Evolutionary conservation across 2,888 invertebrate genomes (phyloP).

Genomic region (Hesperia comma): DNA sequence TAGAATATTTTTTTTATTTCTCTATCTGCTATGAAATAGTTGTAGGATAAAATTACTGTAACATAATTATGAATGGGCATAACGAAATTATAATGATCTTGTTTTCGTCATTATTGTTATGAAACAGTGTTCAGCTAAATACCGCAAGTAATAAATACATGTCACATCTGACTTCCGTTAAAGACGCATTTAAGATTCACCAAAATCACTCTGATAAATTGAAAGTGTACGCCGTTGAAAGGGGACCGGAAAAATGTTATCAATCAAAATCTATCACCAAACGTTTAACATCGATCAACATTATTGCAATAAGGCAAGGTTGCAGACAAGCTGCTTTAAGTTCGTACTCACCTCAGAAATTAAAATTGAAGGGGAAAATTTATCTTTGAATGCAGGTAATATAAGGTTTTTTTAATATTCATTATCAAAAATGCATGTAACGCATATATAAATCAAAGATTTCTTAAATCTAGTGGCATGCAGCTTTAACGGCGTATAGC

Average conservation of each 20-base stretch:
- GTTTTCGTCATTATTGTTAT: too few relatives aligned
- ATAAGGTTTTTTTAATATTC: background rate
- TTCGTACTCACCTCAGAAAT: slow-evolving; percentile 7
- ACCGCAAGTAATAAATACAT: slow-evolving; percentile 16
- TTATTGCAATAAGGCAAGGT: slow-evolving; percentile 49
- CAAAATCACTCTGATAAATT: slow-evolving; percentile 41
- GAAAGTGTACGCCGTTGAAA: slow-evolving; percentile 40
- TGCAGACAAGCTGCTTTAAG: slow-evolving; percentile 38
- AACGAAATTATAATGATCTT: too few relatives aligned
- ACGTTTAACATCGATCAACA: slow-evolving; percentile 61
- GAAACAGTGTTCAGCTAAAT: background rate
- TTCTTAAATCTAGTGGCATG: too few relatives aligned
- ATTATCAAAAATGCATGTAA: too few relatives aligned
- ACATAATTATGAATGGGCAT: too few relatives aligned
- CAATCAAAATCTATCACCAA: slow-evolving; percentile 63
- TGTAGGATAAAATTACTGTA: too few relatives aligned
- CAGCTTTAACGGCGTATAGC: too few relatives aligned
- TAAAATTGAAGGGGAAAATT: slow-evolving; percentile 8
- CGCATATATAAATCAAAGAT: too few relatives aligned
- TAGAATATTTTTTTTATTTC: too few relatives aligned
- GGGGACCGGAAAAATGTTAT: slow-evolving; percentile 53
- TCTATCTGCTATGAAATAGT: too few relatives aligned
- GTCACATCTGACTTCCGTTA: slow-evolving; percentile 8
- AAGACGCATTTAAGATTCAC: slow-evolving; percentile 28
- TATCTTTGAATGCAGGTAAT: background rate